A percentile compares a stretch with the other conserved stretches of the same genome.
Evolutionary conservation across 2,888 invertebrate species (phyloP).

Genomic region (Troilus luridus): DNA sequence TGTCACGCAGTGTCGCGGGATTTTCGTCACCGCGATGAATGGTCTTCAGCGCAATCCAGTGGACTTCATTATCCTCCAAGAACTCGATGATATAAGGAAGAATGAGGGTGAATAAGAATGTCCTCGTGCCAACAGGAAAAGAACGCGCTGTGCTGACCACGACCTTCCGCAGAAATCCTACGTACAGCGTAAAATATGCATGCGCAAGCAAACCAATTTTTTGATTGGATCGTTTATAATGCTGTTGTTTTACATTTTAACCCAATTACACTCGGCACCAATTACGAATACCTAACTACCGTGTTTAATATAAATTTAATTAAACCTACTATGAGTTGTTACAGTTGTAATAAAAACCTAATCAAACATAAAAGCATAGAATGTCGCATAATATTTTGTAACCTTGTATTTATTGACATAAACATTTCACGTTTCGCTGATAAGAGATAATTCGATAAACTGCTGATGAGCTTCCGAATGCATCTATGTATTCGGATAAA

Average conservation of each 20-base stretch:
- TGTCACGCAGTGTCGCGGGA: background rate
- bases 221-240: background rate
- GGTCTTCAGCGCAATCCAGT: background rate
- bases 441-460: background rate
- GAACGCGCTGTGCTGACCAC: background rate
- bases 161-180: background rate
- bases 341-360: background rate
- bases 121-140: background rate
- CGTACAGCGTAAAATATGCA: background rate
- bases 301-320: background rate
- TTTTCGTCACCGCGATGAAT: background rate
- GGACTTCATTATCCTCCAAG: background rate
- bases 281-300: background rate
- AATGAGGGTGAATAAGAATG: background rate
- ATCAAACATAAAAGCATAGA: background rate
- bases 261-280: background rate
- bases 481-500: background rate
- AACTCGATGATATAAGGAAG: background rate
- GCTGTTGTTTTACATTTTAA: background rate
- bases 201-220: background rate
- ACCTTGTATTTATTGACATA: slow-evolving; percentile 25
- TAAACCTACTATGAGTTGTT: background rate
- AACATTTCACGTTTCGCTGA: slow-evolving; percentile 11
- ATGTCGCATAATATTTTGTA: slow-evolving; percentile 39
- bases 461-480: slow-evolving; percentile 15